Base-by-base conservation (phyloP, 1,140 invertebrate species). In the Heliconius melpomene region DNA sequence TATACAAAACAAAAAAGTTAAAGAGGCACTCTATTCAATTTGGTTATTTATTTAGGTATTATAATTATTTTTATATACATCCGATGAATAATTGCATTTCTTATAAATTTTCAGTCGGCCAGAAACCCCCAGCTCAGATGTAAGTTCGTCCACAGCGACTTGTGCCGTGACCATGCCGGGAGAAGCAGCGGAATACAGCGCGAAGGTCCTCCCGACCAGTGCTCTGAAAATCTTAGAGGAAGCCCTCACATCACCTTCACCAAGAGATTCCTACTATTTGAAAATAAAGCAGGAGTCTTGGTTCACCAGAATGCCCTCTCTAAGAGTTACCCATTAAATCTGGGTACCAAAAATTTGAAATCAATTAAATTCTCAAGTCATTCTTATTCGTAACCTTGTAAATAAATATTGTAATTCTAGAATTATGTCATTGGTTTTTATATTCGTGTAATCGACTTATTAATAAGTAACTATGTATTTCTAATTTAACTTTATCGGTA, bases 91-190 rank as follows among this genome's bases (percentile, higher is more conserved):
- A 71, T 36, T 36, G 26, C 13, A 7, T n/a, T 36, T 36, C 6
- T n/a, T 7, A 38, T 38, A 9, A 32, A 38, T 71, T 89, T 88
- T 5, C 85, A 94, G 92, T 79, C 93, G 94, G 54, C 93, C 94
- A 40, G 93, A 94, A 57, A 94, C 93, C 3, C 93, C 94, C 13
- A 92, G 79, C 75, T 94, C 93, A 1, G 91, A 91, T 26, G 87
- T 93, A 57, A 93, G 93, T 77, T 82, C 88, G 7, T 79, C 83
- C 6, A 88, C 91, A 60, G 89, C 88, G 3, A 93, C 86, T 54
- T 95, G 94, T 79, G 93, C 94, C 0, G 94, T 95, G 16, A 94
- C 94, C 13, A 95, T 95, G 89, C 94, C 94, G 2, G 94, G 94
- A 9, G 93, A 93, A 79, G 91, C 93, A 38, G 91, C 93, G 0